A percentile compares a stretch with the other conserved stretches of the same genome.
Conservation (phyloP, 2,797 vertebrate genomes). For the Micromesistius poutassou region DNA sequence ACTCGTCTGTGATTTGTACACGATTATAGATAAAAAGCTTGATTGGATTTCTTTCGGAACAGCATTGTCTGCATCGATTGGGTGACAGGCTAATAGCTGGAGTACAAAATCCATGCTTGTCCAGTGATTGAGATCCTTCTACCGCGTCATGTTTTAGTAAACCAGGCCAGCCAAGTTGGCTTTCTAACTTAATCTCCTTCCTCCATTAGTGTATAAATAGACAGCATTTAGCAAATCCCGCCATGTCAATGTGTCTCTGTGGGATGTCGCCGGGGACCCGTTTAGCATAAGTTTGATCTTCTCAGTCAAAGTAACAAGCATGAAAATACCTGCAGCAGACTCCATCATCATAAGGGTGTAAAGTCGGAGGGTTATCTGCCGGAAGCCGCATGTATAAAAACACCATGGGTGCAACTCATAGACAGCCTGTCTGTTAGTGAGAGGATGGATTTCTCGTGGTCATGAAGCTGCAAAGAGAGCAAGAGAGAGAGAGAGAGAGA, state of each 20-base stretch:
- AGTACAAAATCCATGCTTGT: not conserved
- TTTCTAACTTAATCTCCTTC: not conserved
- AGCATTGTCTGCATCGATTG: not conserved
- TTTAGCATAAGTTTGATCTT: not conserved
- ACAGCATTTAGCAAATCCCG: conserved; percentile 36
- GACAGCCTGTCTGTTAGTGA: not conserved
- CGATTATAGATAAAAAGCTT: not conserved
- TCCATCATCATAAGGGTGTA: not conserved
- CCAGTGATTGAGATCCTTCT: not conserved
- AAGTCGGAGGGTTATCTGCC: not conserved
- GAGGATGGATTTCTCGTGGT: not conserved
- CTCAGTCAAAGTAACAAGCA: not conserved
- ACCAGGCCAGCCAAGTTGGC: not conserved
- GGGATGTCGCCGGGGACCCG: not conserved
- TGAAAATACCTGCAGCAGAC: not conserved
- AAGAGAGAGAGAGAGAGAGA: not conserved
- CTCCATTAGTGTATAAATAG: conserved; percentile 23
- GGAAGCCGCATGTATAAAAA: not conserved
- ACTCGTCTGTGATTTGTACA: not conserved
- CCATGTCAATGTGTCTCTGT: conserved; percentile 10
- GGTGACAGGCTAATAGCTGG: not conserved
- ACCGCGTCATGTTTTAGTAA: not conserved
- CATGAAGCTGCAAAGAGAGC: not conserved
- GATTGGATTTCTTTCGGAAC: not conserved
- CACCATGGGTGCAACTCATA: not conserved